Conservation (phyloP, 2,797 vertebrate genomes). For the Gephyroberyx darwinii region DNA sequence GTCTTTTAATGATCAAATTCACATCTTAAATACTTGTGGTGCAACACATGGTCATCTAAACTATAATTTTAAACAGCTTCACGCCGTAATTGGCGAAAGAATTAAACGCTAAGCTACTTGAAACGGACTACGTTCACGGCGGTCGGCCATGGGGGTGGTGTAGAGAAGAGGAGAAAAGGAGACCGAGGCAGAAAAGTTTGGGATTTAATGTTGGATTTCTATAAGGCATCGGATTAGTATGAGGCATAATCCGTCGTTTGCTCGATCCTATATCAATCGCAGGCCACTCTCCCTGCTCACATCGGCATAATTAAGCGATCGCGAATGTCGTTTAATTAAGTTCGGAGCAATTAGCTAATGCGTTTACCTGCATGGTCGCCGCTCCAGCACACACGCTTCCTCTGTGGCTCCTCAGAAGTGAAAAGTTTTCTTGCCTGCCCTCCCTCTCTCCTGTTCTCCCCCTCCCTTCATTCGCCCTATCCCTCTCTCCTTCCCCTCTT, state of each 20-base stretch:
- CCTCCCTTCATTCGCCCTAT: slow-evolving; percentile 73
- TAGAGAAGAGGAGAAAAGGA: slow-evolving; percentile 43
- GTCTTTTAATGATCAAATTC: slow-evolving; percentile 63
- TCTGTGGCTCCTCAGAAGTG: slow-evolving; percentile 80
- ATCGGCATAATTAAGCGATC: slow-evolving; percentile 70
- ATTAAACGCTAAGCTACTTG: slow-evolving; percentile 73
- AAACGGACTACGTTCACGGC: slow-evolving; percentile 73
- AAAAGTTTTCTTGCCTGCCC: slow-evolving; percentile 84
- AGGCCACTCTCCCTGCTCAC: slow-evolving; percentile 57
- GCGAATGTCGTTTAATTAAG: slow-evolving; percentile 82
- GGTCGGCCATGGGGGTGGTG: slow-evolving; percentile 77
- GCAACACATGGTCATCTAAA: slow-evolving; percentile 76
- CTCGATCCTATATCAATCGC: slow-evolving; percentile 60
- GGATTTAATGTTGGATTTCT: slow-evolving; percentile 79
- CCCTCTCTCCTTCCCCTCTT: slow-evolving; percentile 78
- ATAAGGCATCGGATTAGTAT: slow-evolving; percentile 61
- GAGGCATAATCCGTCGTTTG: slow-evolving; percentile 65
- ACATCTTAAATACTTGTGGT: slow-evolving; percentile 57
- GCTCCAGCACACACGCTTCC: slow-evolving; percentile 82
- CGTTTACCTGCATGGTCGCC: slow-evolving; percentile 87
- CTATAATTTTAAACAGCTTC: slow-evolving; percentile 65
- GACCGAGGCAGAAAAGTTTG: slow-evolving; percentile 81
- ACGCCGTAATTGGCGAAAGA: slow-evolving; percentile 74
- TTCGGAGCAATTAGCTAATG: slow-evolving; percentile 84
- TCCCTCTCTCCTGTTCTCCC: slow-evolving; percentile 70